Base-by-base conservation (phyloP, 2,113 vertebrate genomes). In the Ammodytes marinus region DNA sequence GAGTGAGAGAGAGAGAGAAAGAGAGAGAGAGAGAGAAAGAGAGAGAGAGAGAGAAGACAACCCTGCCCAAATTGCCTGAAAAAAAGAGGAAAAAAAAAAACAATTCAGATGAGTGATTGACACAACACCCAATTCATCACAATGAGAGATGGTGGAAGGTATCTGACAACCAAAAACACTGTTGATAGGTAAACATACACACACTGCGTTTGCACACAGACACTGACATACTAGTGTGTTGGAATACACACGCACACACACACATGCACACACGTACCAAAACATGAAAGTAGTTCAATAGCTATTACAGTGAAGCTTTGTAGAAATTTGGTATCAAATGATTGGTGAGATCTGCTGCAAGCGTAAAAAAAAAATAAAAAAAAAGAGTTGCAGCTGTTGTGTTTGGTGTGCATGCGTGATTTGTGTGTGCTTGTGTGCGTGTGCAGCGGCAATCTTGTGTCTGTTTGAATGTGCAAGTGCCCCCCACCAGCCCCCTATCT, bases 101-200 rank as follows among this genome's bases (percentile, higher is more conserved):
- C 88, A 87, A 89, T 91, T 90, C 83, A 83, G 88, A 86, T 92
- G 91, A 93, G 76, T 91, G 91, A 93, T 91, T 90, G 92, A 92
- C 90, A 91, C 67, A 37, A 80, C 10, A 47, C 73, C 77, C 84
- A 78, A 91, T 93, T 93, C 89, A 93, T 93, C 91, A 93, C 86
- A 74, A 88, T 91, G 92, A 93, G 85, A 79, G 79, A 91, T 92
- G 86, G 85, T 77, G 68, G 60, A 86, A 87, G 80, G 87, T 81
- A 84, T 82, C 80, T 89, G 89, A 88, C 87, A 86, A 90, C 79
- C 73, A 68, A 90, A 90, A 87, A 86, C 82, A 84, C 76, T 74
- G 71, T 84, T 86, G 72, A 69, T 88, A 86, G 83, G 87, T 89
- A 88, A 88, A 87, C 87, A 82, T 78, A 55, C 86, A 86, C 78